Evolutionary conservation across 1,140 invertebrate species (phyloP), one percentile per base, ranked within the genome.

Genomic region (Rhagoletis pomonella): DNA sequence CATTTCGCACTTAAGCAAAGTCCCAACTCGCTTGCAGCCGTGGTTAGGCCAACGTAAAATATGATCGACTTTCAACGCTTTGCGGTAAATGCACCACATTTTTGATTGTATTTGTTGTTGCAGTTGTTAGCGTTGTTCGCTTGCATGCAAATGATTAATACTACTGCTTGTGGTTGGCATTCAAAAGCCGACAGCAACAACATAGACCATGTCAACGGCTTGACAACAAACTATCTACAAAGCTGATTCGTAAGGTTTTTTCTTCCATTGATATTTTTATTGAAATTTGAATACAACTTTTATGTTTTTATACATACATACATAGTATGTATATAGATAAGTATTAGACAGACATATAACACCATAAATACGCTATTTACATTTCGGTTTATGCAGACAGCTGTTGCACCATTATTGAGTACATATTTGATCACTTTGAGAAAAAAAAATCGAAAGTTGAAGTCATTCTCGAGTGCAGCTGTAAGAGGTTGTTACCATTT

Each of bases 401-500:
- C n/a, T 44, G 42, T 39, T 12, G 42, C 67, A 47, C 67, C 4
- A 73, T 73, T 39, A 73, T 39, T 67, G 10, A 7, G 9, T 14
- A 29, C 29, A 42, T 29, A 29, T 67, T 6, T n/a, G 39, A 44
- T 47, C 12, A 73, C n/a, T 73, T 65, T 65, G 10, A 3, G 67
- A 10, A 10, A 10, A 12, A 12, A 39, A 73, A 73, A 73, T 73
- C 67, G 67, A 73, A 73, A 73, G 39, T 73, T 47, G 67, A 73
- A 47, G 64, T 73, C 12, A 62, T 62, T 62, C 67, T 73, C 14
- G 42, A 73, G 67, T 73, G 67, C 67, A 73, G 39, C 29, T 67
- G 64, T 9, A 10, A 6, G 42, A 44, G 44, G 39, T 44, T 47
- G 67, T 73, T 73, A 47, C 67, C 39, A 42, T 47, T 73, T 73